These are phyloP conservation scores for Eriocheir sinensis DNA, from an alignment of 1,140 invertebrate species.

Conservation along the genomic window DNA sequence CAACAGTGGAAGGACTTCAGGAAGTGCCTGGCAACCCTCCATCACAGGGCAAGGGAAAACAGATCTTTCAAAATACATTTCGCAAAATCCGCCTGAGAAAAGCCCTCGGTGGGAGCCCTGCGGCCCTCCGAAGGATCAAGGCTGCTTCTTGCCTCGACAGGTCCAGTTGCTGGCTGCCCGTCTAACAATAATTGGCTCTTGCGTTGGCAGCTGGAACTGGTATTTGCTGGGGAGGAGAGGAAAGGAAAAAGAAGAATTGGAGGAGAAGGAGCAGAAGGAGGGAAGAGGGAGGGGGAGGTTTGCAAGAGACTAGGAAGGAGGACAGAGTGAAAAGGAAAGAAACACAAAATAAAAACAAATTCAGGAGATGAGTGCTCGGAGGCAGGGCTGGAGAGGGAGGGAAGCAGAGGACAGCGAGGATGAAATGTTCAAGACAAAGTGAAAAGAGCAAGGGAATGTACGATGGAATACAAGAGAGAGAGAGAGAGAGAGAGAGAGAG, in stretches of 20 bases:
- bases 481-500: neutral
- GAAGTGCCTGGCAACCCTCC: neutral
- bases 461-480: neutral
- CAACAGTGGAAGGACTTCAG: too few relatives aligned
- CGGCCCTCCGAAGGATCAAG: neutral
- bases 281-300: neutral
- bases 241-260: slow-evolving; percentile 8
- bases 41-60: neutral
- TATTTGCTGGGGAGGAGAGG: neutral
- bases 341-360: neutral
- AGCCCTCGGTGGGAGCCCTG: too few relatives aligned
- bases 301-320: neutral
- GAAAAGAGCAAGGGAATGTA: neutral
- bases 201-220: neutral
- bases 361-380: neutral
- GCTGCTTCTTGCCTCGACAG: neutral
- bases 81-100: neutral
- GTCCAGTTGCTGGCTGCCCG: slow-evolving; percentile 9
- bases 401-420: neutral
- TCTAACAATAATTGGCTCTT: slow-evolving; percentile 17
- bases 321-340: neutral
- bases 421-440: neutral
- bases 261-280: neutral
- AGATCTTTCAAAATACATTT: too few relatives aligned
- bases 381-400: neutral